Percentiles rank a stretch among this genome's conserved stretches.
These are phyloP conservation scores for Zoanthus gigantus DNA, from an alignment of 92 coral and sea anemone genomes.

Conservation along the genomic window DNA sequence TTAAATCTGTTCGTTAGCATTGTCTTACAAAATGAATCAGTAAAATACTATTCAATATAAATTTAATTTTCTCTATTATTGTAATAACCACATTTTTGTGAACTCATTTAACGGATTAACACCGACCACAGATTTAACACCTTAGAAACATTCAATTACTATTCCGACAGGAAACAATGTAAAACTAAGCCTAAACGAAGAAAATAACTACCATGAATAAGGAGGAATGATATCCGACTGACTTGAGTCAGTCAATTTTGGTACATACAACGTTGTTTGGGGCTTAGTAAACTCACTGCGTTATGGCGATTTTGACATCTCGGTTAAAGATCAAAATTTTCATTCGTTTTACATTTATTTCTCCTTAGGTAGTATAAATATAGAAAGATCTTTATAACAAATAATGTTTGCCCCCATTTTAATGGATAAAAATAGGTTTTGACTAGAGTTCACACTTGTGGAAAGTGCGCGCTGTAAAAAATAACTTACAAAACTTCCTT, in stretches of 20 bases:
- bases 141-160: background rate
- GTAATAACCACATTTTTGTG: background rate
- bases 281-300: too few relatives aligned
- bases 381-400: too few relatives aligned
- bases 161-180: background rate
- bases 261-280: background rate
- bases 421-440: too few relatives aligned
- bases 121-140: background rate
- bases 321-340: background rate
- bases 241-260: background rate
- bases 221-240: background rate
- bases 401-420: too few relatives aligned
- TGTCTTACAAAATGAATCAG: background rate
- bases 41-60: background rate
- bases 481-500: too few relatives aligned
- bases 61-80: background rate
- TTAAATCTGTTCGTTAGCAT: too few relatives aligned
- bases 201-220: background rate
- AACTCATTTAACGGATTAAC: slow-evolving; percentile 37
- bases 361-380: background rate
- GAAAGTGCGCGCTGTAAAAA: too few relatives aligned
- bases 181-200: background rate
- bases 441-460: too few relatives aligned
- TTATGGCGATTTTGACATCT: background rate
- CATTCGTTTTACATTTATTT: background rate